These are phyloP conservation scores for Myotis davidii DNA, from an alignment of 2,113 vertebrate species.

Conservation along the genomic window DNA sequence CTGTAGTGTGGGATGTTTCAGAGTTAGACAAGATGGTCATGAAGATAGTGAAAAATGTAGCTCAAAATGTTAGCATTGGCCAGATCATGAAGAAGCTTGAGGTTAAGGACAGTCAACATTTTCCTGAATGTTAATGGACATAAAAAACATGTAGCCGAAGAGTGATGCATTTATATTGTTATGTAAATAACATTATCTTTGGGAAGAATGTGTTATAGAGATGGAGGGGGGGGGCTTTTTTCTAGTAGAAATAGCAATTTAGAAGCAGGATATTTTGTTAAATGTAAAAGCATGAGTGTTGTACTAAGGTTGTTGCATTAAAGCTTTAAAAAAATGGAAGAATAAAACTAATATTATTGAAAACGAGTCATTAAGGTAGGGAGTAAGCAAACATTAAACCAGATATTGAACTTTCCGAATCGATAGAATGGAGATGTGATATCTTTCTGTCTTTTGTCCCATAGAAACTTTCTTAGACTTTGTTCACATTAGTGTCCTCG, in stretches of 20 bases:
- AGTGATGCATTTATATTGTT: neutral
- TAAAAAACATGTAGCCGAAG: neutral
- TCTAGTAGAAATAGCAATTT: neutral
- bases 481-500: neutral
- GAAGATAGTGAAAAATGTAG: neutral
- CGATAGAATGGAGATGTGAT: neutral
- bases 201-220: neutral
- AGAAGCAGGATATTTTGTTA: neutral
- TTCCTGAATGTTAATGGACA: neutral
- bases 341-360: neutral
- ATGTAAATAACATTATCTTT: neutral
- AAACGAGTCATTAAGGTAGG: neutral
- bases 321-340: neutral
- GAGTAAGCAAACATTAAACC: neutral
- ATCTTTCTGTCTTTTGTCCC: neutral
- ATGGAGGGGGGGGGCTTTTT: rapidly evolving
- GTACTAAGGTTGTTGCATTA: neutral
- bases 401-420: neutral
- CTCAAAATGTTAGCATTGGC: neutral
- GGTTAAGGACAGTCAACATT: neutral
- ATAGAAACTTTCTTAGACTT: neutral
- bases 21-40: neutral
- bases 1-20: neutral
- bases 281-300: neutral
- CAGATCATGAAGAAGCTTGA: neutral